Conservation (phyloP, 2,888 invertebrate species). For the Diogma glabrata region DNA sequence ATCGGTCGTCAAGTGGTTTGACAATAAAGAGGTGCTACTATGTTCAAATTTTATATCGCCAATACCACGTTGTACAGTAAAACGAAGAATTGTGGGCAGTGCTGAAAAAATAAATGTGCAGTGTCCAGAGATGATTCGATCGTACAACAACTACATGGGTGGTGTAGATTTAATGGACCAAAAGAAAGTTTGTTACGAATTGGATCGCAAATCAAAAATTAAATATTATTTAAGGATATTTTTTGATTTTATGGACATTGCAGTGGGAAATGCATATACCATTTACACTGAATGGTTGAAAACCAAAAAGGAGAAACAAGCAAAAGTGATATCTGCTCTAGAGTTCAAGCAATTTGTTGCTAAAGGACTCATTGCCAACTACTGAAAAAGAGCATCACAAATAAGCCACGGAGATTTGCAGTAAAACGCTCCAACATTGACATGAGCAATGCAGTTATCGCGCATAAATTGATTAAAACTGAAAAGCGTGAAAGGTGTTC, state of each 20-base stretch:
- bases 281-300: conserved; percentile 9
- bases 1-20: conserved; percentile 14
- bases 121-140: conserved; percentile 10
- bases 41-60: conserved; percentile 10
- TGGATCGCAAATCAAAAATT: conserved; percentile 14
- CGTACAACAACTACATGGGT: conserved; percentile 12
- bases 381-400: no score
- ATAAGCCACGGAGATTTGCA: no score
- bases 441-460: no score
- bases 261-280: conserved; percentile 8
- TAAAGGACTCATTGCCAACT: no score
- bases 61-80: not conserved
- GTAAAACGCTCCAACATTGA: no score
- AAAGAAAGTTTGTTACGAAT: conserved; percentile 14
- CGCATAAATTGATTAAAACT: no score
- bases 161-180: conserved; percentile 14
- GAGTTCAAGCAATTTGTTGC: no score
- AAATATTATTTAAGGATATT: conserved; percentile 13
- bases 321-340: no score
- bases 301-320: no score
- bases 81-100: conserved; percentile 4
- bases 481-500: no score
- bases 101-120: conserved; percentile 12
- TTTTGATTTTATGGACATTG: conserved; percentile 13
- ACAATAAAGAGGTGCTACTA: conserved; percentile 10